Evolutionary conservation across 2,113 vertebrate genomes (phyloP).

Genomic region (Aegithalos caudatus): DNA sequence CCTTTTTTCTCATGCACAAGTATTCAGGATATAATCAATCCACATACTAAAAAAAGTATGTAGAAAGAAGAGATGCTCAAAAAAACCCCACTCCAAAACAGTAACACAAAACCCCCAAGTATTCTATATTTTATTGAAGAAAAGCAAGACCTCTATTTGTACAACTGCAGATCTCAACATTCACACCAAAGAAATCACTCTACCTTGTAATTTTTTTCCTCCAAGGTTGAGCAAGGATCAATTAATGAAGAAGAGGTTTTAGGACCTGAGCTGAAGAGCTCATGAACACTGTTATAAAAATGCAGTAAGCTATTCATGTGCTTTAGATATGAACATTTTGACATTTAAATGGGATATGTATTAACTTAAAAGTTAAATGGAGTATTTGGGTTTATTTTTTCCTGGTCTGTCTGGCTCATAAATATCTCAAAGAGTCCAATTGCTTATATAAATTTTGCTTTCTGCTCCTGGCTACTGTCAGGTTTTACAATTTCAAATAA

Average conservation of each 20-base stretch:
- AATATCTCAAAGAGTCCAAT: background rate
- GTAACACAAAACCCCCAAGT: background rate
- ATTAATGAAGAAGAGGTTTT: background rate
- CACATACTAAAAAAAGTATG: background rate
- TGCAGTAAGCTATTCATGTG: background rate
- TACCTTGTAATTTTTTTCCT: background rate
- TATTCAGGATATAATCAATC: slow-evolving; percentile 11
- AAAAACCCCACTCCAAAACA: background rate
- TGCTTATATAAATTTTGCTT: background rate
- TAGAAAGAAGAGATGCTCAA: background rate
- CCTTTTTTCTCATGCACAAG: slow-evolving; percentile 20
- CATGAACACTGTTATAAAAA: background rate
- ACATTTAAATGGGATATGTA: background rate
- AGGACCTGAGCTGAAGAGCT: background rate
- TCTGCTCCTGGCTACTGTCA: background rate
- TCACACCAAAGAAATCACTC: background rate
- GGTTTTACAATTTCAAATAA: background rate
- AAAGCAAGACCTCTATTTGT: background rate
- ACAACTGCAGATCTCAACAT: background rate
- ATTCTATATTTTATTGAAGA: background rate
- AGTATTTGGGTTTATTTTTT: background rate
- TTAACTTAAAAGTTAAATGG: background rate
- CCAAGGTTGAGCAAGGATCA: background rate
- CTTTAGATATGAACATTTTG: background rate
- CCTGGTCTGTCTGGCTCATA: background rate